Percentiles rank a stretch among this genome's conserved stretches.
These are phyloP conservation scores for Hydrolagus affinis DNA, from an alignment of 2,113 vertebrate species.

Conservation along the genomic window DNA sequence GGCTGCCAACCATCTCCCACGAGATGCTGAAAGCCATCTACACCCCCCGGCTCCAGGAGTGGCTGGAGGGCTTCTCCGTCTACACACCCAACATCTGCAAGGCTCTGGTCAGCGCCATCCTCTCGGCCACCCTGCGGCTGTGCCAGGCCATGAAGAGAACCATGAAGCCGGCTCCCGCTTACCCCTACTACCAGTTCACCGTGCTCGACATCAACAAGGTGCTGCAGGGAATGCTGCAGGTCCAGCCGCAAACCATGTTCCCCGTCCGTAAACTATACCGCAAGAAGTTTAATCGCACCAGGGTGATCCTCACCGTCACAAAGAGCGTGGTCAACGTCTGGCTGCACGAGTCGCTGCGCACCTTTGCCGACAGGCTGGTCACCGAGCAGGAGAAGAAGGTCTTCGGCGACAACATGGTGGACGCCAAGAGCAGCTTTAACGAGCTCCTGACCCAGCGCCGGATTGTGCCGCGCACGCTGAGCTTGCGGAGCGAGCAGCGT, in stretches of 20 bases:
- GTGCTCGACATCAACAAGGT: constrained; percentile 61
- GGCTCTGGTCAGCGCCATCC: constrained; percentile 52
- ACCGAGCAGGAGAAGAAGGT: constrained; percentile 45
- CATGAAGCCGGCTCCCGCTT: constrained; percentile 47
- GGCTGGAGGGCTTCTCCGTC: constrained; percentile 54
- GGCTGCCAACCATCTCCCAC: constrained; percentile 46
- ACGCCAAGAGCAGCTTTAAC: constrained; percentile 38
- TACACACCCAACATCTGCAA: constrained; percentile 37
- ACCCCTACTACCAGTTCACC: constrained; percentile 58
- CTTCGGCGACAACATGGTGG: constrained; percentile 49
- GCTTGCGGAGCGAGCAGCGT: no score
- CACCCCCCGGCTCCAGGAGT: constrained; percentile 47
- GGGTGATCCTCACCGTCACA: constrained; percentile 31
- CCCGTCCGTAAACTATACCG: neutral
- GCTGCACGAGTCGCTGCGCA: constrained; percentile 72
- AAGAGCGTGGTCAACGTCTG: constrained; percentile 57
- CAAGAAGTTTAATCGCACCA: neutral
- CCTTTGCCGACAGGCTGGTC: constrained; percentile 60
- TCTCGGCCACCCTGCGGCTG: constrained; percentile 55
- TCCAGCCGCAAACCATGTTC: constrained; percentile 41
- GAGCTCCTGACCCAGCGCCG: constrained; percentile 39
- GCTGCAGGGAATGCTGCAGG: constrained; percentile 58
- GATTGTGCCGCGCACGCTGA: no score
- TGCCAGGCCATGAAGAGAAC: constrained; percentile 47
- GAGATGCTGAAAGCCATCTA: constrained; percentile 58